Base-by-base conservation (phyloP, 2,888 invertebrate genomes). In the Psococerastis gibbosa region DNA sequence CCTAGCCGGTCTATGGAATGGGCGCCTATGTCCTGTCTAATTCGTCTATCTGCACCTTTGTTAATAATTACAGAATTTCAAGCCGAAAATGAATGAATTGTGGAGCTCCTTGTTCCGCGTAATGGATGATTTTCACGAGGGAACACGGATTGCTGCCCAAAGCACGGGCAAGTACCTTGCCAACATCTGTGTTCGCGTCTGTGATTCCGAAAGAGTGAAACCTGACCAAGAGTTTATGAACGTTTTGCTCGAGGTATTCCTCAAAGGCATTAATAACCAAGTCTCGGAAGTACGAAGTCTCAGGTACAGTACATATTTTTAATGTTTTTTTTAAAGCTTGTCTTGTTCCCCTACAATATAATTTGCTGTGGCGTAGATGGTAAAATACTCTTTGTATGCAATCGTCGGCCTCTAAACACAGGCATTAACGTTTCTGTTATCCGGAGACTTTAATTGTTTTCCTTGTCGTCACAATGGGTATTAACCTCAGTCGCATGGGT, bases 81-180 rank as follows among this genome's bases (percentile, higher is more conserved):
- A 55, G 20, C 56, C 61, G 18, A 53, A 59, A 48, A 57, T 73
- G 32, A 67, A 66, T 0, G 73, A 75, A 47, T 65, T 87, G 35
- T 91, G 91, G 88, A 66, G 68, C 23, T 78, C 81, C 55, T 62
- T 91, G 48, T 85, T 92, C 59, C 67, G 89, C 16, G 91, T 92
- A 0, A 82, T 89, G 78, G 94, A 94, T 58, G 94, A 94, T 60
- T 83, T 89, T 52, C 92, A 94, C 59, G 91, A 87, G 57, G 82
- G 78, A 18, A 85, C 85, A 1, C 62, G 89, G 41, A 63, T 72
- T 47, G 75, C 80, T 0, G 87, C 87, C 3, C 74, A 71, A 4
- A 73, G 71, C 44, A 78, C 85, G 0, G 71, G 78, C 0, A 70
- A 67, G 50, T 67, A 76, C 16, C 63, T 88, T 13, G 78, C 82